Percentiles rank a stretch among this genome's conserved stretches.
These are phyloP conservation scores for Pitta sordida DNA, from an alignment of 2,113 vertebrate genomes.

Conservation along the genomic window DNA sequence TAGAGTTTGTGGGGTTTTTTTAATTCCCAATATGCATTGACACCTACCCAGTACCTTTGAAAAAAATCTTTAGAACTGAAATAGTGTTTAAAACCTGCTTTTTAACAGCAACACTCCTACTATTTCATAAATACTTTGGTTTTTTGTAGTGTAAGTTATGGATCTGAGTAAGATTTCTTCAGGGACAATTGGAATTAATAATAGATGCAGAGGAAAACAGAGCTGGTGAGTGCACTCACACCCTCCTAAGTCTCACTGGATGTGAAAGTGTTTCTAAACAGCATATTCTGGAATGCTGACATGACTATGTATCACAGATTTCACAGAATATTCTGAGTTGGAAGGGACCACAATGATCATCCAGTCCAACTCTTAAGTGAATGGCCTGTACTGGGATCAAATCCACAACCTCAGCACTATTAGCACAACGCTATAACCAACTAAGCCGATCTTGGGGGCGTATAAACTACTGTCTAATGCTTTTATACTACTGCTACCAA, in stretches of 20 bases:
- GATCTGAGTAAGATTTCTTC: conserved; percentile 26
- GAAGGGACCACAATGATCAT: neutral
- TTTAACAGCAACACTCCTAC: neutral
- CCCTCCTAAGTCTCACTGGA: neutral
- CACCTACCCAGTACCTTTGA: neutral
- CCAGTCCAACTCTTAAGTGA: neutral
- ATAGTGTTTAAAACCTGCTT: neutral
- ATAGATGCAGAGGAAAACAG: conserved; percentile 21
- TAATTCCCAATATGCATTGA: neutral
- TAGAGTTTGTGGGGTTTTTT: neutral
- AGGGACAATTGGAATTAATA: conserved; percentile 34
- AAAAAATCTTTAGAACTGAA: conserved; percentile 19
- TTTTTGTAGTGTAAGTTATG: neutral
- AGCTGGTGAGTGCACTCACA: neutral
- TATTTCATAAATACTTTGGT: conserved; percentile 2
- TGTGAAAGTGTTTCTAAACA: conserved; percentile 16
- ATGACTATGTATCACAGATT: neutral
- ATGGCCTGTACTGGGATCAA: neutral
- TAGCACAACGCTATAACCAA: neutral
- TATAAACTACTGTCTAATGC: neutral
- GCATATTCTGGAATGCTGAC: neutral
- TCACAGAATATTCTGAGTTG: neutral
- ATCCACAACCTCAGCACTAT: neutral
- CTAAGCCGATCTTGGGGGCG: neutral
- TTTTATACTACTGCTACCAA: neutral